These are phyloP conservation scores for Glandiceps talaboti DNA, from an alignment of 53 echinoderm and acorn worm species.

Conservation along the genomic window DNA sequence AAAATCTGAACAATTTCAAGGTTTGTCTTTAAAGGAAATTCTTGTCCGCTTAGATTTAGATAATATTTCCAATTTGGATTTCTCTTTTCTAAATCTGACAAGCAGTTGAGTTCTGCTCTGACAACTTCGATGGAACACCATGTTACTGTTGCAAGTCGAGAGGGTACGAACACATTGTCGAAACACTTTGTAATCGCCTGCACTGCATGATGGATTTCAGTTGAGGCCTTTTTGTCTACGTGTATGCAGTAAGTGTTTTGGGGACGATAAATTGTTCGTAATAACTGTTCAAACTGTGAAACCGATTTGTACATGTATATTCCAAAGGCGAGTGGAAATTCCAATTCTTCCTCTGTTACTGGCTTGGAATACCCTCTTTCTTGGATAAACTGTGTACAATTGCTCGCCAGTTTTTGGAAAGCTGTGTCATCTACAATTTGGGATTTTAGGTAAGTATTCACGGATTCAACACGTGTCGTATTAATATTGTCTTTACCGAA, in stretches of 20 bases:
- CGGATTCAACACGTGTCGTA: neutral
- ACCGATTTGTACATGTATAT: neutral
- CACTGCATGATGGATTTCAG: neutral
- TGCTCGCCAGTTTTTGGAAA: neutral
- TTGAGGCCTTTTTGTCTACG: neutral
- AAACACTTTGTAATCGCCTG: neutral
- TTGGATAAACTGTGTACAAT: neutral
- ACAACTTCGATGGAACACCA: neutral
- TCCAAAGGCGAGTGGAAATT: neutral
- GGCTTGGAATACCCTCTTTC: neutral
- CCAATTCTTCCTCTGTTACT: neutral
- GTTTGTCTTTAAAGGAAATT: neutral
- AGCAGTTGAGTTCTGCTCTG: neutral
- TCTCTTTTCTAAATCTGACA: neutral
- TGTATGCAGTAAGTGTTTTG: neutral
- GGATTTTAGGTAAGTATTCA: neutral
- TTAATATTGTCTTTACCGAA: too few relatives aligned
- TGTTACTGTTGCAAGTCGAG: neutral
- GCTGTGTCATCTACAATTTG: neutral
- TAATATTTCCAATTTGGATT: neutral
- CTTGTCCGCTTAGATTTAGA: neutral
- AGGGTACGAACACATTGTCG: neutral
- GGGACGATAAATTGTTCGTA: neutral
- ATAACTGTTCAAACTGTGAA: neutral
- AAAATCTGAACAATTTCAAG: neutral